Conservation (phyloP, 1,140 invertebrate species). For the Drosophila arawakana region DNA sequence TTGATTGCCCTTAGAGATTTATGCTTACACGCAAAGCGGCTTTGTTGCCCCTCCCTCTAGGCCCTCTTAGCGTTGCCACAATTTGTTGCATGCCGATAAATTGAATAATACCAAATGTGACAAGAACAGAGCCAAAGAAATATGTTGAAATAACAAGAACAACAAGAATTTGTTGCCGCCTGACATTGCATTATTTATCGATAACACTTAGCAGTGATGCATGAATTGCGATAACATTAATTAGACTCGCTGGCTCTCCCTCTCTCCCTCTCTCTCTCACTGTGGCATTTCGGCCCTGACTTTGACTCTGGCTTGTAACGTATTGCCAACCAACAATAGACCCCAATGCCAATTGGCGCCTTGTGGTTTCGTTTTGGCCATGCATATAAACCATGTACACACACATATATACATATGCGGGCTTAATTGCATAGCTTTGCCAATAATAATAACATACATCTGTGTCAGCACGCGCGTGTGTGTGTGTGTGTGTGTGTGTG, state of each 20-base stretch:
- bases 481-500: not conserved
- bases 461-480: not conserved
- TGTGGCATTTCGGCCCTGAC: not conserved
- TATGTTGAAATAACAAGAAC: not conserved
- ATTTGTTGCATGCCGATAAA: constrained; percentile 44
- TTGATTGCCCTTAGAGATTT: constrained; percentile 35
- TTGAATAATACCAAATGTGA: constrained; percentile 52
- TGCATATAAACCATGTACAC: constrained; percentile 40
- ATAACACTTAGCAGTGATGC: constrained; percentile 81
- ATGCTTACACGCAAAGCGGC: constrained; percentile 22
- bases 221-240: constrained; percentile 82
- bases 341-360: constrained; percentile 20
- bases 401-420: not conserved
- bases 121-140: constrained; percentile 2
- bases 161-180: constrained; percentile 18
- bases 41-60: not conserved
- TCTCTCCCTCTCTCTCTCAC: constrained; percentile 8
- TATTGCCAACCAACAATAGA: constrained; percentile 38
- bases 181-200: constrained; percentile 76
- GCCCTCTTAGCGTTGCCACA: not conserved
- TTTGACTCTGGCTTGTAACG: not conserved
- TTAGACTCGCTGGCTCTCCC: constrained; percentile 51
- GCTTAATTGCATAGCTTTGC: constrained; percentile 26
- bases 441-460: constrained; percentile 28
- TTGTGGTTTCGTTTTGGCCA: constrained; percentile 34